phyloP scores from a whole-genome alignment of 1,140 invertebrate species.

The Triops cancriformis region DNA sequence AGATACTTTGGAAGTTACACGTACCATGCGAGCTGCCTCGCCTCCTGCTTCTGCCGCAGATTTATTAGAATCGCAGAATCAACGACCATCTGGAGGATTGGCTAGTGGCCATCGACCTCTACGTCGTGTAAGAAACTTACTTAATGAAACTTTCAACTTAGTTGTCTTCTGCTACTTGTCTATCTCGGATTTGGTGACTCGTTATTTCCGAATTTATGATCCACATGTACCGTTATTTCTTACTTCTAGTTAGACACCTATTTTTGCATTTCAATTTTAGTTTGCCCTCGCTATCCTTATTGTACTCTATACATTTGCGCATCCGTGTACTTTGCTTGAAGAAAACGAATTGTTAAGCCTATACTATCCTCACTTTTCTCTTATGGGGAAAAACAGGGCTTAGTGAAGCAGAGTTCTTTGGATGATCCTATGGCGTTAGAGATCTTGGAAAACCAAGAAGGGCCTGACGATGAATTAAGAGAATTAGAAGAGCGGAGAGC shows the following conservation, averaged over 20 bases:
- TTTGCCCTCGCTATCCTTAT: too few relatives aligned
- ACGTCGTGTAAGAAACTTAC: conserved; percentile 45
- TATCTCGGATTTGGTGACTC: conserved; percentile 21
- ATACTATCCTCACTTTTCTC: neutral
- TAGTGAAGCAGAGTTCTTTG: conserved; percentile 88
- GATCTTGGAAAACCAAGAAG: conserved; percentile 40
- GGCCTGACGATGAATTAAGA: conserved; percentile 38
- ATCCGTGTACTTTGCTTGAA: neutral
- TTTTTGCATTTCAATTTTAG: too few relatives aligned
- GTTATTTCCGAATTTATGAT: conserved; percentile 26
- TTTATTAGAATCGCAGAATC: conserved; percentile 79
- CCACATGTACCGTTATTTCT: too few relatives aligned
- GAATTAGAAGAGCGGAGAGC: conserved; percentile 44
- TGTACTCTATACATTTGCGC: neutral
- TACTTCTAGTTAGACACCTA: too few relatives aligned
- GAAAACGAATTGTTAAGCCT: neutral
- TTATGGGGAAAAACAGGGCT: conserved; percentile 47
- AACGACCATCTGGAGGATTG: conserved; percentile 50
- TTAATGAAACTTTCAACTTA: conserved; percentile 14
- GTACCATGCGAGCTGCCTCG: conserved; percentile 86
- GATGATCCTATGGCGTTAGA: conserved; percentile 74
- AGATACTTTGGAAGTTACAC: conserved; percentile 87
- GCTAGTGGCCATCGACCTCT: conserved; percentile 45
- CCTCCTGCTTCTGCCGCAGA: conserved; percentile 88
- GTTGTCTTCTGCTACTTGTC: too few relatives aligned